Evolutionary conservation across 2,113 vertebrate species (phyloP), one percentile per base, ranked within the genome.

Genomic region (Neomonachus schauinslandi): DNA sequence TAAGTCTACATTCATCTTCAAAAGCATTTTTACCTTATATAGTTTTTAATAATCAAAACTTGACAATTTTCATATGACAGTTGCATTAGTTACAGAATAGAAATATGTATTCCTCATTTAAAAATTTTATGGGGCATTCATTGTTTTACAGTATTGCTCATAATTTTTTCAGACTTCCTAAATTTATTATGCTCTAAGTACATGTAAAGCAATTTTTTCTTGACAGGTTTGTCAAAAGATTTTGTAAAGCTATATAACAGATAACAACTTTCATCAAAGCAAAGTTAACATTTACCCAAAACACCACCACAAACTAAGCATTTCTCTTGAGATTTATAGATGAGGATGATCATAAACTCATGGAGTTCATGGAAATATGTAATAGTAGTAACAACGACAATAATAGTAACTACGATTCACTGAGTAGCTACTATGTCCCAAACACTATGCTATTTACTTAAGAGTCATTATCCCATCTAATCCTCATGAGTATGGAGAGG

Each of bases 41-140:
- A 85, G 53, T 18, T 97, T 83, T 95, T 51, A 95, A 97, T 93
- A 97, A 96, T 71, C 82, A 86, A 86, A 94, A 86, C 42, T 85
- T 91, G 61, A 91, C 42, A 97, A 69, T 80, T 77, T 96, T 93
- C 85, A 87, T 71, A 89, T 46, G 24, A 67, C 57, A 85, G 15
- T 16, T 94, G 33, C 49, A 89, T 96, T 96, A 95, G 63, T 84
- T 96, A 86, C 74, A 96, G 59, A 93, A 82, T n/a, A 95, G 42
- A 97, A 74, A 82, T 86, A 31, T 53, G 9, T 46, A 81, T 83
- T 89, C 89, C 19, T 84, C 15, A 5, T 65, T 97, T 97, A 93
- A 95, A 97, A 95, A 24, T 96, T 89, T 93, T 89, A 97, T 81
- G 97, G 51, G 13, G 5, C 13, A 80, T 69, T 97, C 63, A 91